phyloP scores from a whole-genome alignment of 2,797 vertebrate genomes.

The Onychomys torridus region DNA sequence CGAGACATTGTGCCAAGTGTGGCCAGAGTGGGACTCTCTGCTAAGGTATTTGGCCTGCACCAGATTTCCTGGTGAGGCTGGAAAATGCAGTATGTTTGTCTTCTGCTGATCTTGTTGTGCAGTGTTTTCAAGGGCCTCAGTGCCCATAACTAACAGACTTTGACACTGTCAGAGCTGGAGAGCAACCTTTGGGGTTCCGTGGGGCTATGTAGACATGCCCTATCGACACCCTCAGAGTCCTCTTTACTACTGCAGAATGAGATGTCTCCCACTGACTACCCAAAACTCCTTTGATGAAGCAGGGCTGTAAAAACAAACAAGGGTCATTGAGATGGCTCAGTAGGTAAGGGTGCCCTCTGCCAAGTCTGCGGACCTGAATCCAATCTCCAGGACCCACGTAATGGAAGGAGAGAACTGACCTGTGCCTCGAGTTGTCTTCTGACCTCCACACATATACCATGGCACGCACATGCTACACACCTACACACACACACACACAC shows the following conservation, averaged over 20 bases:
- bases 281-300: neutral
- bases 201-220: accelerated
- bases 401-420: neutral
- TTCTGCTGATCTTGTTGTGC: constrained; percentile 65
- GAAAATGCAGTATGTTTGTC: constrained; percentile 64
- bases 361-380: neutral
- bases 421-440: neutral
- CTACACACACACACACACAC: neutral
- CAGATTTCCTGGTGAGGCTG: neutral
- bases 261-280: neutral
- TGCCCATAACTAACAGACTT: neutral
- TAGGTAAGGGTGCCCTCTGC: neutral
- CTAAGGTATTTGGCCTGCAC: neutral
- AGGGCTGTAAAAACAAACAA: neutral
- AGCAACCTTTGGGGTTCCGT: neutral
- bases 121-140: neutral
- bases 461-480: neutral
- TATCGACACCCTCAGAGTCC: neutral
- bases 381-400: neutral
- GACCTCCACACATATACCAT: neutral
- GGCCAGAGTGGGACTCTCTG: neutral
- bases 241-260: neutral
- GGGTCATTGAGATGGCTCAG: neutral
- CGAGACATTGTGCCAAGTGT: neutral
- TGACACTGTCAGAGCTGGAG: neutral